Percentiles rank a stretch among this genome's conserved stretches.
Evolutionary conservation across 2,888 invertebrate species (phyloP).

Genomic region (Glyphotaelius pellucidus): DNA sequence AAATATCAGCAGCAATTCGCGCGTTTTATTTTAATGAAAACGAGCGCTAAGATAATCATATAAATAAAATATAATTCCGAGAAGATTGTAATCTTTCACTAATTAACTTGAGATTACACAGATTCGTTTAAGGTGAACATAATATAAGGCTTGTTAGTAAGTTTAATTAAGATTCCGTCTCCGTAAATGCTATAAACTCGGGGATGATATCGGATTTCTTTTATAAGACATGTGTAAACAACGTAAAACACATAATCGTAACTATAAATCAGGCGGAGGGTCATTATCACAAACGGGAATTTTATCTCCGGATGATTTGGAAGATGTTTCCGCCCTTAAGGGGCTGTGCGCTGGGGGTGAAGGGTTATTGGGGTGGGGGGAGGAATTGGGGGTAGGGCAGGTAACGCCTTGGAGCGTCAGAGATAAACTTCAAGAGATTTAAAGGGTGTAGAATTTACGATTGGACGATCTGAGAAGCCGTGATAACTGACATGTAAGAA

Average conservation of each 20-base stretch:
- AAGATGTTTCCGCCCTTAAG: constrained; percentile 9
- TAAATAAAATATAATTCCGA: background rate
- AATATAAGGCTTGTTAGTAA: background rate
- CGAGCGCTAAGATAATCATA: background rate
- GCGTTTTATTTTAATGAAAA: background rate
- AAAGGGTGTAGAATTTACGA: background rate
- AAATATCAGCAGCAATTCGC: background rate
- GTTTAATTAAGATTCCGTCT: background rate
- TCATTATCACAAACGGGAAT: constrained; percentile 53
- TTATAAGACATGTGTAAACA: constrained; percentile 13
- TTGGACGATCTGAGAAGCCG: background rate
- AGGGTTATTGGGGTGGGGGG: background rate
- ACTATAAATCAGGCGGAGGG: constrained; percentile 22
- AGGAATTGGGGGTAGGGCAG: background rate
- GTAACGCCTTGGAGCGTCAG: background rate
- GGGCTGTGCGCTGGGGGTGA: background rate
- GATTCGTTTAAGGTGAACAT: background rate
- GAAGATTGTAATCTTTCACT: background rate
- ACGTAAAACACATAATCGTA: background rate
- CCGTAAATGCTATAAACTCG: background rate
- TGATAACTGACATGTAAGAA: too few species aligned
- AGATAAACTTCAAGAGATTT: background rate
- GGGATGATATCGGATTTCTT: constrained; percentile 6
- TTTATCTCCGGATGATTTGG: constrained; percentile 53
- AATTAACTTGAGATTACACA: background rate